Conservation (phyloP, 2,888 invertebrate genomes). For the Heteromyza rotundicornis region DNA sequence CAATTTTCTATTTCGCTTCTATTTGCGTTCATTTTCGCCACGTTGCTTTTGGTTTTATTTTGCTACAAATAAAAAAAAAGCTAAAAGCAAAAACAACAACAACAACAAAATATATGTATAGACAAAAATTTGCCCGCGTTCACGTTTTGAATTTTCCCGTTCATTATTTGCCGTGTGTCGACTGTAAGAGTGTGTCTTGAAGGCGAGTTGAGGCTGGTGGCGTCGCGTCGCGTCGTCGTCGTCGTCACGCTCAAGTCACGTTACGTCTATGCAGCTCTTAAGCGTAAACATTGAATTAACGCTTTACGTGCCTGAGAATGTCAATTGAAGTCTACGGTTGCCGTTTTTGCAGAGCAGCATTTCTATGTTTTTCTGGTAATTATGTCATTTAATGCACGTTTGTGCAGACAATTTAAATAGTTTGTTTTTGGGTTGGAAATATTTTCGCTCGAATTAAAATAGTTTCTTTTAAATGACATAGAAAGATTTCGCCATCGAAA, state of each 20-base stretch:
- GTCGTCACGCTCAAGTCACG: neutral
- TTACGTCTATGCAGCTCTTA: neutral
- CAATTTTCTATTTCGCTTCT: neutral
- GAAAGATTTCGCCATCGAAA: too few species aligned
- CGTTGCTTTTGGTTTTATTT: too few species aligned
- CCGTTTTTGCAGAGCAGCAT: too few species aligned
- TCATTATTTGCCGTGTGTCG: neutral
- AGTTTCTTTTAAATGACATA: too few species aligned
- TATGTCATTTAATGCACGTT: too few species aligned
- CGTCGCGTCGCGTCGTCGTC: neutral
- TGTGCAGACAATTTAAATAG: too few species aligned
- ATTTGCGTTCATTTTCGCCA: neutral
- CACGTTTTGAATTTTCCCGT: constrained; percentile 1
- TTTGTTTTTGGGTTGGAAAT: too few species aligned
- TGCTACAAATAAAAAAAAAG: too few species aligned
- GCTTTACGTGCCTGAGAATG: constrained; percentile 2
- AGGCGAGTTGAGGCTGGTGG: neutral
- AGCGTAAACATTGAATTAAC: neutral
- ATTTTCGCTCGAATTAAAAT: too few species aligned
- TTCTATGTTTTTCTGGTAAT: too few species aligned
- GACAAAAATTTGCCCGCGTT: neutral
- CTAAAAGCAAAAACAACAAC: neutral
- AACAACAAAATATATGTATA: neutral
- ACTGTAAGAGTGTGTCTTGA: too few species aligned
- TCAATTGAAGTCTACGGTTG: too few species aligned